Evolutionary conservation across 2,797 vertebrate species (phyloP).

Genomic region (Typhlichthys subterraneus): DNA sequence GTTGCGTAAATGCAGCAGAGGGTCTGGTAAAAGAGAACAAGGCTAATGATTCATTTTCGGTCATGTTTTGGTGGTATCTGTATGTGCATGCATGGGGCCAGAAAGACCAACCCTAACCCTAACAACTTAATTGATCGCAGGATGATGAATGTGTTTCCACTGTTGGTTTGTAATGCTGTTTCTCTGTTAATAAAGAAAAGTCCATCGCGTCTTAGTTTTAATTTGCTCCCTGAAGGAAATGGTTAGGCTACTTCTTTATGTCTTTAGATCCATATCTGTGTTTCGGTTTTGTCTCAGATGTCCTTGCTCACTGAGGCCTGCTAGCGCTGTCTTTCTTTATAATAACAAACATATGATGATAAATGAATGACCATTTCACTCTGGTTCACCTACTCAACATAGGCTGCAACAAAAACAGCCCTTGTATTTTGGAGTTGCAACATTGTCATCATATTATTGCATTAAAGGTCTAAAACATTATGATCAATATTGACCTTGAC

Average conservation of each 20-base stretch:
- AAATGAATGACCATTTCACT: background rate
- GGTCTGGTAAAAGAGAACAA: conserved; percentile 7
- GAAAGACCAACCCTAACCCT: background rate
- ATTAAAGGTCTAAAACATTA: background rate
- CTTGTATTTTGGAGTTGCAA: background rate
- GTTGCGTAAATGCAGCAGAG: background rate
- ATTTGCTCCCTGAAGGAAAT: conserved; percentile 9
- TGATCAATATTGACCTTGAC: no score
- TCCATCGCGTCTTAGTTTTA: conserved; percentile 2
- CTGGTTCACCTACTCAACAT: background rate
- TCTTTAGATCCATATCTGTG: conserved; percentile 3
- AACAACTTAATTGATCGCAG: conserved; percentile 10
- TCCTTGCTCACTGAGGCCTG: background rate
- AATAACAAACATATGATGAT: background rate
- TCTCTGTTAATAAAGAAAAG: background rate
- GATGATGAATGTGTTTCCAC: conserved; percentile 1
- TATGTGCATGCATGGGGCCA: background rate
- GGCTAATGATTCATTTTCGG: conserved; percentile 20
- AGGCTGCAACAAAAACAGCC: background rate
- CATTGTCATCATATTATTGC: background rate
- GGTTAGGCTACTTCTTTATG: background rate
- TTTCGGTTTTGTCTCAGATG: background rate
- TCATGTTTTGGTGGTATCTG: background rate
- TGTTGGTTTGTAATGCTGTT: background rate
- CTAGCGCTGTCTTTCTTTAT: background rate